These are phyloP conservation scores for Rhagologus leucostigma DNA, from an alignment of 2,113 vertebrate genomes.

Conservation along the genomic window DNA sequence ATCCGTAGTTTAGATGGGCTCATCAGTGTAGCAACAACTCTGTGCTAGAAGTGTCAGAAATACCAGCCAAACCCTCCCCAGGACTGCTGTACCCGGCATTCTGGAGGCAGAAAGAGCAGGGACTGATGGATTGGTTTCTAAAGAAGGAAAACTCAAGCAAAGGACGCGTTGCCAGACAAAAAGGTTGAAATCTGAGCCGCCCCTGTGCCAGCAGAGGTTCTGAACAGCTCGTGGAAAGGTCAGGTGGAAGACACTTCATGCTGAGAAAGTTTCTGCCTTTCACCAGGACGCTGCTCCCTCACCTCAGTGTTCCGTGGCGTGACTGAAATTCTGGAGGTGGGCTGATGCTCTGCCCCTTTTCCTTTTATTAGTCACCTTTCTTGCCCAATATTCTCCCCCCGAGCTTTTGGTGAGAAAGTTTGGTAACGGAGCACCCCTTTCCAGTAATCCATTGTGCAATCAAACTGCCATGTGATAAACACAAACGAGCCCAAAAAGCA, in stretches of 20 bases:
- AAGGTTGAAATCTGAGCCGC: not conserved
- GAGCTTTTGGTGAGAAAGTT: not conserved
- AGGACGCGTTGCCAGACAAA: not conserved
- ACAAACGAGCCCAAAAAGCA: not conserved
- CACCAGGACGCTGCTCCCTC: not conserved
- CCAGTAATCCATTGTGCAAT: not conserved
- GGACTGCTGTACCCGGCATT: not conserved
- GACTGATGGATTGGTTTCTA: not conserved
- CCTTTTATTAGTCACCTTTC: not conserved
- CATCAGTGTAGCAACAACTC: not conserved
- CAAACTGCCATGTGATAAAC: not conserved
- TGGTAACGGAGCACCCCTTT: not conserved
- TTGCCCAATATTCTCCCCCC: not conserved
- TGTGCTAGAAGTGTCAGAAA: not conserved
- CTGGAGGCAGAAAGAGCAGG: not conserved
- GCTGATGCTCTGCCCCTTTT: not conserved
- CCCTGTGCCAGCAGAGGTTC: not conserved
- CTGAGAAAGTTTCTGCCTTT: not conserved
- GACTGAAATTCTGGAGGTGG: not conserved
- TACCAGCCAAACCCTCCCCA: not conserved
- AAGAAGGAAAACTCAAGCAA: not conserved
- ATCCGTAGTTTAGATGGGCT: not conserved
- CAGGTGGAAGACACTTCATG: not conserved
- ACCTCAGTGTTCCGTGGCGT: rapidly evolving
- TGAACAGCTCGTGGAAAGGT: not conserved